Base-by-base conservation (phyloP, 2,113 vertebrate genomes). In the Ranitomeya imitator region DNA sequence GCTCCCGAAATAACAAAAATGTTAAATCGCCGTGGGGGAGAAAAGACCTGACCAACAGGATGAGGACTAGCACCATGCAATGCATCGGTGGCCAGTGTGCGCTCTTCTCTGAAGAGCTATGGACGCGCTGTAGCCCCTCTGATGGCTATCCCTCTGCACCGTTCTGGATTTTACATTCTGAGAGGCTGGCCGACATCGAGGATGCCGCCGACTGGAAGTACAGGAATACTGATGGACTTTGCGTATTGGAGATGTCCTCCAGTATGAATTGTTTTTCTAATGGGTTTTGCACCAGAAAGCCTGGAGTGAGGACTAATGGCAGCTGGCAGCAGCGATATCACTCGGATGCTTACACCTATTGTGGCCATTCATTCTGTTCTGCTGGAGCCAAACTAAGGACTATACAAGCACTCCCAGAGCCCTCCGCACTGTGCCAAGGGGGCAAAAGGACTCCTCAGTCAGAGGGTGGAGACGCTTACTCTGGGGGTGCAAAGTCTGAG, bases 141-240 rank as follows among this genome's bases (percentile, higher is more conserved):
- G 93, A 93, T 79, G 77, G 61, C 83, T 94, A 95, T 59, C 73
- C 0, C 86, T 91, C 95, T 90, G 90, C 94, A 0, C 94, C 93
- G 0, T 95, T 98, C 26, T 99, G 97, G 98, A 94, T 99, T 90
- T 91, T 99, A 54, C 95, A 98, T 92, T 91, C 96, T 2, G 94
- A 94, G 31, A 94, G 96, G 89, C 95, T 97, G 79, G 96, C 96
- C 1, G 98, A 99, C 81, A 99, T 99, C 4, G 98, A 99, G 93
- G 98, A 99, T 83, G 95, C 97, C 6, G 98, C 97, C 0, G 97
- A 97, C 81, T 97, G 96, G 97, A 96, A 95, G 92, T 96, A 92
- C 16, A 93, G 92, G 79, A 94, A 92, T 0, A 91, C 93, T 16
- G 95, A 95, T 31, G 93, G 93, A 21, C 94, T 94, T 86, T 93